Evolutionary conservation across 1,140 invertebrate genomes (phyloP).

Genomic region (Caenorhabditis latens): DNA sequence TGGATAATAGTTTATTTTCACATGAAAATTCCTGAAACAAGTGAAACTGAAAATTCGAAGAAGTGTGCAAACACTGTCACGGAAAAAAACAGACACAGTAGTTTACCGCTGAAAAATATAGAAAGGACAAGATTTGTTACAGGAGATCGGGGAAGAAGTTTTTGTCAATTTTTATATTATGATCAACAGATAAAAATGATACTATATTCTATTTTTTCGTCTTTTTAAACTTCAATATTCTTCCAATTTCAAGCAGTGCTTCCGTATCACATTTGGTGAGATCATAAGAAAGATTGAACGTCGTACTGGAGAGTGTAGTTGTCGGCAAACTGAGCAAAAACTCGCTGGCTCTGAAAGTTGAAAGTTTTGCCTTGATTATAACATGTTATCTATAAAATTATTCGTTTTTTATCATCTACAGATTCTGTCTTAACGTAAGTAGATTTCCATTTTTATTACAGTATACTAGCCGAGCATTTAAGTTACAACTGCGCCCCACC

Average conservation of each 20-base stretch:
- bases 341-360: constrained; percentile 14
- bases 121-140: not conserved
- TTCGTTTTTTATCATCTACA: too few species aligned
- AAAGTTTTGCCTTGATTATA: not conserved
- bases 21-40: not conserved
- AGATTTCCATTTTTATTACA: too few species aligned
- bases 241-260: not conserved
- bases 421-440: too few species aligned
- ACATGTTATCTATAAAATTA: not conserved
- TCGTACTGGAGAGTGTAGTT: not conserved
- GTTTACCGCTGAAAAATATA: not conserved
- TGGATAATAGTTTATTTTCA: too few species aligned
- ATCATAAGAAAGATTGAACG: not conserved
- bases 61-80: not conserved
- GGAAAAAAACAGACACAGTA: not conserved
- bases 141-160: too few species aligned
- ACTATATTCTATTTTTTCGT: not conserved
- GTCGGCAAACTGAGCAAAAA: not conserved
- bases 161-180: too few species aligned
- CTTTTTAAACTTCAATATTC: not conserved
- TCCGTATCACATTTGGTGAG: not conserved
- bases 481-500: too few species aligned
- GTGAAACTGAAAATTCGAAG: not conserved
- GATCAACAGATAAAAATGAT: too few species aligned
- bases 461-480: too few species aligned